A percentile compares a stretch with the other conserved stretches of the same genome.
These are phyloP conservation scores for Tachuris rubrigastra DNA, from an alignment of 2,113 vertebrate genomes.

Conservation along the genomic window DNA sequence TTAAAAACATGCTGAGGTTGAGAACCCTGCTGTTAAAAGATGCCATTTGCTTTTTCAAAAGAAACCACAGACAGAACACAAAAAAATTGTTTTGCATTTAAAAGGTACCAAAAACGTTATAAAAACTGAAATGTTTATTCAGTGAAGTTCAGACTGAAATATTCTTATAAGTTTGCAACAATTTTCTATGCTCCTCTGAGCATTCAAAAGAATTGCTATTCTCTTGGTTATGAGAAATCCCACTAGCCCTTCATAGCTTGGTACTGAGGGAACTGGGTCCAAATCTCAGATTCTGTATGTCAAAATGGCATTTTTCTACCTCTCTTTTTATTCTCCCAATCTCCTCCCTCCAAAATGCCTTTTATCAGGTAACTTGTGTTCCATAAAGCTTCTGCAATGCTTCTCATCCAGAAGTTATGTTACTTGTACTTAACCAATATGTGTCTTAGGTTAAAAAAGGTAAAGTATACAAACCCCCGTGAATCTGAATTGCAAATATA, in stretches of 20 bases:
- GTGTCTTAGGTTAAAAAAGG: background rate
- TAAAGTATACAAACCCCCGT: background rate
- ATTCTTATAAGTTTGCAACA: background rate
- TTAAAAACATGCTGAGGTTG: background rate
- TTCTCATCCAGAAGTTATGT: background rate
- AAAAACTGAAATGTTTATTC: background rate
- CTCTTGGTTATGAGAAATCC: background rate
- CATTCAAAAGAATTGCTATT: background rate
- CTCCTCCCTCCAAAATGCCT: background rate
- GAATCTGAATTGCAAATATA: background rate
- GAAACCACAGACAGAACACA: background rate
- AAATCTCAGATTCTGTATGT: background rate
- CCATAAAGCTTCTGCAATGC: background rate
- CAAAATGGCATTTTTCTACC: background rate
- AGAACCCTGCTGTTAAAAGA: background rate
- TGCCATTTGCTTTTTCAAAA: background rate
- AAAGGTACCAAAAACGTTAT: background rate
- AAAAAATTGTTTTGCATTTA: background rate
- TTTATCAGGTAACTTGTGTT: background rate
- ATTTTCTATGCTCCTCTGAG: background rate
- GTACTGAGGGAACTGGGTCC: background rate
- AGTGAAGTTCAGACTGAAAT: background rate
- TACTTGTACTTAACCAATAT: background rate
- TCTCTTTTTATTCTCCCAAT: background rate
- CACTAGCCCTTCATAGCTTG: background rate